Evolutionary conservation across 2,797 vertebrate genomes (phyloP).

Genomic region (Sebastes taczanowskii): DNA sequence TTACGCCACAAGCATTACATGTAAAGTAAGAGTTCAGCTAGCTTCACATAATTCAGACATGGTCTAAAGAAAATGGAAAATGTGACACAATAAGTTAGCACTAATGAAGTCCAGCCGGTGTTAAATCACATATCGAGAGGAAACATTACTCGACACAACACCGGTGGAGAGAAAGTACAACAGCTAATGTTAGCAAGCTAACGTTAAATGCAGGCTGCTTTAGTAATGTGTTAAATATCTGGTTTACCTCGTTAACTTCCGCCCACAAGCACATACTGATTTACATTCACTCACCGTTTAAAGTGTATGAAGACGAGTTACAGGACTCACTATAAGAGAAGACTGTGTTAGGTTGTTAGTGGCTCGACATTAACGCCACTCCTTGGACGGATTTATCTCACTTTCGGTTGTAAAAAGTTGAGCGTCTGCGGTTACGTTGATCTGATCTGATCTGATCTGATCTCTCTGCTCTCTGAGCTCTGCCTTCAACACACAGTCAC

Average conservation of each 20-base stretch:
- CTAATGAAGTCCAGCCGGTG: background rate
- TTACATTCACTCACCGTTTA: background rate
- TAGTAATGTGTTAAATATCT: background rate
- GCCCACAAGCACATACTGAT: rapidly evolving
- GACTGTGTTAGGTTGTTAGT: background rate
- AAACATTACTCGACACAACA: too few relatives aligned
- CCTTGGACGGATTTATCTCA: background rate
- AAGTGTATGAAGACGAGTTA: rapidly evolving
- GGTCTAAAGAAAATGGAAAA: conserved; percentile 1
- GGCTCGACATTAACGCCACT: background rate
- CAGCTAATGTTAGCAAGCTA: background rate
- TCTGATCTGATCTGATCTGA: too few relatives aligned
- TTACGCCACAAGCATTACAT: background rate
- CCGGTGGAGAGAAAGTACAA: background rate
- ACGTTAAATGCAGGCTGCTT: background rate
- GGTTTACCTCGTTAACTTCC: background rate
- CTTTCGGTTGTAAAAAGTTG: background rate
- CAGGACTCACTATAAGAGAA: background rate
- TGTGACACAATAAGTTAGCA: background rate
- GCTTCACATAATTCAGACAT: background rate
- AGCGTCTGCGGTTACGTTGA: background rate
- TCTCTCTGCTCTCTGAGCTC: background rate
- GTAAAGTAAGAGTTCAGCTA: background rate
- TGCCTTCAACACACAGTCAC: background rate
- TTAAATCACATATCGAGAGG: too few relatives aligned